Evolutionary conservation across 2,113 vertebrate genomes (phyloP).

Genomic region (Rhinogobius similis): DNA sequence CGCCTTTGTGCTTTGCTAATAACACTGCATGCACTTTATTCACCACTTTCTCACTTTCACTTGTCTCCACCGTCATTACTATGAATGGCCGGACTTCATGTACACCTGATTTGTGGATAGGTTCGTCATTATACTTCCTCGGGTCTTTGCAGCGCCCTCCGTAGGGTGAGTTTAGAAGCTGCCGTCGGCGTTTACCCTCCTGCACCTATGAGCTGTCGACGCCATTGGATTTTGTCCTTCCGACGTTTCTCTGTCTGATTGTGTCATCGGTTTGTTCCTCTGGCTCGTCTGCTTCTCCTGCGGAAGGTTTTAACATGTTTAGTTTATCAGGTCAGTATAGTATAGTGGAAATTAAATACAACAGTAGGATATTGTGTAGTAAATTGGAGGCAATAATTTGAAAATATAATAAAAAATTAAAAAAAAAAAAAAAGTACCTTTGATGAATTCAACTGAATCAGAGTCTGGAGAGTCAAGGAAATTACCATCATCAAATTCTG

Average conservation of each 20-base stretch:
- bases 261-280: slow-evolving; percentile 31
- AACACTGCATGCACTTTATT: slow-evolving; percentile 32
- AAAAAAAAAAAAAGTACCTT: slow-evolving; percentile 57
- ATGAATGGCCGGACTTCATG: slow-evolving; percentile 31
- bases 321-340: not conserved
- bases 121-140: slow-evolving; percentile 23
- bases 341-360: not conserved
- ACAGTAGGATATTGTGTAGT: too few species aligned
- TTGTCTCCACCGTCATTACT: slow-evolving; percentile 24
- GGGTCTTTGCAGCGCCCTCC: slow-evolving; percentile 30
- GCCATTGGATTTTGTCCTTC: slow-evolving; percentile 64
- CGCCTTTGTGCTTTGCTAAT: slow-evolving; percentile 31
- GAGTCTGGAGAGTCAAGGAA: slow-evolving; percentile 61
- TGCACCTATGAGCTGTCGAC: slow-evolving; percentile 63
- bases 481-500: slow-evolving; percentile 76
- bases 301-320: slow-evolving; percentile 35
- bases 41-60: slow-evolving; percentile 13
- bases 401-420: too few species aligned
- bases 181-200: slow-evolving; percentile 6
- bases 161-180: slow-evolving; percentile 27
- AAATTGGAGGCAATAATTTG: too few species aligned
- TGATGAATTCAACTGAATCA: slow-evolving; percentile 44
- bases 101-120: slow-evolving; percentile 26
- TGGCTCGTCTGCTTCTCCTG: slow-evolving; percentile 66
- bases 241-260: slow-evolving; percentile 53